These are phyloP conservation scores for Hydrocynus forskahlii DNA, from an alignment of 2,797 vertebrate species.

Conservation along the genomic window DNA sequence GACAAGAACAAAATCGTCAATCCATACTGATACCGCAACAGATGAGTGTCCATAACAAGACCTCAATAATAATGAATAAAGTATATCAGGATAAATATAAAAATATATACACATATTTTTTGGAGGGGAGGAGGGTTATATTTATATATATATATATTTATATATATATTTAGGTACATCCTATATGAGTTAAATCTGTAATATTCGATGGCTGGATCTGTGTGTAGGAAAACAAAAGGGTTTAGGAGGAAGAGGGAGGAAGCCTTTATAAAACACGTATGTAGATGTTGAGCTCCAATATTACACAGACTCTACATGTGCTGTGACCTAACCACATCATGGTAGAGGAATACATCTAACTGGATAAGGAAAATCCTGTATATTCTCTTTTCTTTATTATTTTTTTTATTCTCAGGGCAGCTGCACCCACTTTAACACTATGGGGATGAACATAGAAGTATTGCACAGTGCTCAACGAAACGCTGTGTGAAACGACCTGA, in stretches of 20 bases:
- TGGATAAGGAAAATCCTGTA: constrained; percentile 42
- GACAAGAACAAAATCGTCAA: constrained; percentile 62
- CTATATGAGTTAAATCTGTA: constrained; percentile 41
- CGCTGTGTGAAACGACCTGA: constrained; percentile 85
- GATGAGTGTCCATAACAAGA: constrained; percentile 42
- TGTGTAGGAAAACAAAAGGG: constrained; percentile 64
- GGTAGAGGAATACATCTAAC: constrained; percentile 67
- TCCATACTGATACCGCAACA: constrained; percentile 57
- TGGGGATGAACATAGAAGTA: constrained; percentile 79
- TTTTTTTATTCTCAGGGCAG: constrained; percentile 52
- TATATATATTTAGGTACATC: constrained; percentile 68
- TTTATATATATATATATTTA: constrained; percentile 37
- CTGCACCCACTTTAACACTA: constrained; percentile 70
- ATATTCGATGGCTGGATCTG: constrained; percentile 74
- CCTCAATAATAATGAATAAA: constrained; percentile 56
- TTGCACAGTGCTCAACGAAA: constrained; percentile 98
- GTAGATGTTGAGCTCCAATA: constrained; percentile 67
- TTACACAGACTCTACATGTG: constrained; percentile 73
- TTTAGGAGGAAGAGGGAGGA: constrained; percentile 52
- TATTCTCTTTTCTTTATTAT: constrained; percentile 47
- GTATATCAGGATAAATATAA: constrained; percentile 68
- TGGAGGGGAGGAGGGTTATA: constrained; percentile 11
- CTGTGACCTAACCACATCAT: constrained; percentile 73
- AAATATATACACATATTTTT: constrained; percentile 42
- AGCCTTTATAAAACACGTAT: constrained; percentile 64